Percentiles rank a stretch among this genome's conserved stretches.
Evolutionary conservation across 2,888 invertebrate species (phyloP).

Genomic region (Drosophila putrida): DNA sequence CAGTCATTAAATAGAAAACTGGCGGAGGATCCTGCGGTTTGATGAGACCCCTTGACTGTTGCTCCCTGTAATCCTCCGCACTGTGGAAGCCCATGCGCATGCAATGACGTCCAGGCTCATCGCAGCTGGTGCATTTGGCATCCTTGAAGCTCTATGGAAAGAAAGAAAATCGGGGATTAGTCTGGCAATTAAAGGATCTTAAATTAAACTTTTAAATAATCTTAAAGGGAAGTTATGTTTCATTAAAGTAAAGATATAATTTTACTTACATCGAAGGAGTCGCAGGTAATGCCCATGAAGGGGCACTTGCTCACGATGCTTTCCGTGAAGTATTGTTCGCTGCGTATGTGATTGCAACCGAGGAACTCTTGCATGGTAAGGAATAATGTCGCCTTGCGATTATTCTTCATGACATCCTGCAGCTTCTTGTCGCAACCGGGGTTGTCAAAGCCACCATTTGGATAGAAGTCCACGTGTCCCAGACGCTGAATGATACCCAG

Average conservation of each 20-base stretch:
- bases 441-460: conserved; percentile 94
- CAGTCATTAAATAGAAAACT: conserved; percentile 91
- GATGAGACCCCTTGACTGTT: conserved; percentile 85
- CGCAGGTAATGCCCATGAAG: conserved; percentile 92
- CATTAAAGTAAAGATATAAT: too few relatives aligned
- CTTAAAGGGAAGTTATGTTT: too few relatives aligned
- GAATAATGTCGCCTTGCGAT: conserved; percentile 88
- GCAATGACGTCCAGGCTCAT: conserved; percentile 88
- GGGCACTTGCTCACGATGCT: conserved; percentile 92
- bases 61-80: conserved; percentile 86
- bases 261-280: conserved; percentile 89
- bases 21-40: conserved; percentile 86
- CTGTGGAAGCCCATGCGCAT: conserved; percentile 90
- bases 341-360: conserved; percentile 95
- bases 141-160: conserved; percentile 88
- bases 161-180: conserved; percentile 47
- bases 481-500: conserved; percentile 93
- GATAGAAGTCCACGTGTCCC: conserved; percentile 96
- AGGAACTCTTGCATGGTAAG: conserved; percentile 87
- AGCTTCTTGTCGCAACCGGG: conserved; percentile 89
- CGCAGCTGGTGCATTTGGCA: conserved; percentile 90
- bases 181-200: too few relatives aligned
- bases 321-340: conserved; percentile 93
- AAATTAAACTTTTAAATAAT: too few relatives aligned
- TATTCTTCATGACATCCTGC: conserved; percentile 87